Evolutionary conservation across 23 tunicate species (phyloP).

Genomic region (Diplosoma virens): DNA sequence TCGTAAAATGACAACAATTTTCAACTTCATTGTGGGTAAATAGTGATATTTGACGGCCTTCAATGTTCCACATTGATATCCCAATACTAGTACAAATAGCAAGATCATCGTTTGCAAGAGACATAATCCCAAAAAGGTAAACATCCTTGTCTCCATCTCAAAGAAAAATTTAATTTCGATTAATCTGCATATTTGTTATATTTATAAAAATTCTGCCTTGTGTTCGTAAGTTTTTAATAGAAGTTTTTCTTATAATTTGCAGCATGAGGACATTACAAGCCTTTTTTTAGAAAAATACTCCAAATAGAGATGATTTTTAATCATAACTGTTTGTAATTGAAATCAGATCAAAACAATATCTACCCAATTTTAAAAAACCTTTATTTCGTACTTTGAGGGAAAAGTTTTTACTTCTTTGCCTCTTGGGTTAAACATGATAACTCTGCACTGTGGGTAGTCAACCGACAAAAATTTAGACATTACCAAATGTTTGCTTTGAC

Average conservation of each 20-base stretch:
- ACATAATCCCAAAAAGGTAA: constrained; percentile 29
- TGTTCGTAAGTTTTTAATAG: no score
- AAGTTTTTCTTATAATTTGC: no score
- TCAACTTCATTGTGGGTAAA: constrained; percentile 37
- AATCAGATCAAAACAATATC: no score
- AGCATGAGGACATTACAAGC: no score
- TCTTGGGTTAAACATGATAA: constrained; percentile 51
- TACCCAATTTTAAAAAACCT: no score
- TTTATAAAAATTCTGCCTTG: no score
- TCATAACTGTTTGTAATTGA: no score
- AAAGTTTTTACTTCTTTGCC: constrained; percentile 52
- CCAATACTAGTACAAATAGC: constrained; percentile 83
- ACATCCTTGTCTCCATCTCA: constrained; percentile 30
- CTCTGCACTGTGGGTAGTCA: constrained; percentile 38
- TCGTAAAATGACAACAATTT: constrained; percentile 72
- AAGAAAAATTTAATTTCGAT: neutral
- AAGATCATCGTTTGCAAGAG: constrained; percentile 39
- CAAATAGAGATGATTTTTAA: no score
- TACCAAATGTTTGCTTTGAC: constrained; percentile 34
- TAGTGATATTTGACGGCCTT: constrained; percentile 53
- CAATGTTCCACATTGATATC: constrained; percentile 57
- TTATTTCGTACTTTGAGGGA: no score
- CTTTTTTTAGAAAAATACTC: no score
- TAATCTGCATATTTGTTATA: no score
- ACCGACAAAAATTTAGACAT: constrained; percentile 76